These are phyloP conservation scores for Cryptus viduatorius DNA, from an alignment of 2,888 invertebrate genomes.

Conservation along the genomic window DNA sequence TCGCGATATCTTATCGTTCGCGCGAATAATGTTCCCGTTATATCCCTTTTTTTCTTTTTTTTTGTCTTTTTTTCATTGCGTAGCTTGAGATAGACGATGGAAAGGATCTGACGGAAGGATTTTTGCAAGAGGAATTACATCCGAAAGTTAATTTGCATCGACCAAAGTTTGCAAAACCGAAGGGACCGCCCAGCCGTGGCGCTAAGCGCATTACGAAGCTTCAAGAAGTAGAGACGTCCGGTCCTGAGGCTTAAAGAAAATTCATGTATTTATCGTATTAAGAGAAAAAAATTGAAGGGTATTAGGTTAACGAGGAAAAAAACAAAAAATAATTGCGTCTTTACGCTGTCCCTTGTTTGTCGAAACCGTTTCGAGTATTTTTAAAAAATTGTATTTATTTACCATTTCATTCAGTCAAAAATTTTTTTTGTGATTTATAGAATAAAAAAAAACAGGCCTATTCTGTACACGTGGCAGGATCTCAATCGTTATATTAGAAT, in stretches of 20 bases:
- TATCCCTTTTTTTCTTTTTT: constrained; percentile 57
- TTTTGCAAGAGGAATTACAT: constrained; percentile 96
- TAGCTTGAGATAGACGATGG: constrained; percentile 97
- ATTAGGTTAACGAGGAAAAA: constrained; percentile 58
- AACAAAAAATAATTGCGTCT: constrained; percentile 47
- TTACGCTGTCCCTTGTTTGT: constrained; percentile 37
- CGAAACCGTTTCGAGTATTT: constrained; percentile 50
- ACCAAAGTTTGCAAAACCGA: constrained; percentile 98
- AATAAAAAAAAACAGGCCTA: constrained; percentile 73
- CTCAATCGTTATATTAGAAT: constrained; percentile 47
- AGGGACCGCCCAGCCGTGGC: constrained; percentile 97
- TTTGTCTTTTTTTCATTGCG: constrained; percentile 78
- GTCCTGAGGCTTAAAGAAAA: constrained; percentile 73
- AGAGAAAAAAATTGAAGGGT: constrained; percentile 55
- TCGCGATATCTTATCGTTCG: constrained; percentile 33
- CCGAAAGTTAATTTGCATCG: constrained; percentile 95
- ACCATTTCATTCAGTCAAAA: constrained; percentile 26
- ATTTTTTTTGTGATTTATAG: constrained; percentile 12
- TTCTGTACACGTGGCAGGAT: constrained; percentile 74
- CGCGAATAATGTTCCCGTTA: constrained; percentile 48
- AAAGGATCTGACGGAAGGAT: constrained; percentile 95
- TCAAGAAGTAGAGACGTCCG: constrained; percentile 79
- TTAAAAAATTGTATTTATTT: constrained; percentile 53
- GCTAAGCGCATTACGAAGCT: constrained; percentile 94
- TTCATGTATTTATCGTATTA: constrained; percentile 27